These are phyloP conservation scores for Smittia sp. DNA, from an alignment of 2,888 invertebrate species.

Conservation along the genomic window DNA sequence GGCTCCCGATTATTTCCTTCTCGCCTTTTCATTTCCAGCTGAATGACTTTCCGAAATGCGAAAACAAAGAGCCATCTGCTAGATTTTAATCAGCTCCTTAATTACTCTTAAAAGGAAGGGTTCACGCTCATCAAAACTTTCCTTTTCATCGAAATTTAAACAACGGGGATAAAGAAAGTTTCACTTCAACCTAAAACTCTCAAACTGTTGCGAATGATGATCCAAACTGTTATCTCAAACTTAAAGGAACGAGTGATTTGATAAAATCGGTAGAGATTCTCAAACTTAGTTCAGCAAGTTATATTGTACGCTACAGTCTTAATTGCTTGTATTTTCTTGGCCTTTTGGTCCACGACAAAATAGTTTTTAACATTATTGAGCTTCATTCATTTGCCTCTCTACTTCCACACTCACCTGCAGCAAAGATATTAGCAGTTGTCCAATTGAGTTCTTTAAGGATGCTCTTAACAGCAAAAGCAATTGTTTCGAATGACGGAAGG, in stretches of 20 bases:
- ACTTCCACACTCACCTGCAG: slow-evolving; percentile 50
- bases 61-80: slow-evolving; percentile 9
- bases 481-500: slow-evolving; percentile 53
- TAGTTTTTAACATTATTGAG: too few species aligned
- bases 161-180: not conserved
- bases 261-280: too few species aligned
- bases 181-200: not conserved
- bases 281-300: too few species aligned
- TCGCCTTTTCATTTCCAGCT: too few species aligned
- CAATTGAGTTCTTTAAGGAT: slow-evolving; percentile 54
- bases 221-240: too few species aligned
- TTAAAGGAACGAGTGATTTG: too few species aligned
- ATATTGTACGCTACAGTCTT: too few species aligned
- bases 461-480: slow-evolving; percentile 53
- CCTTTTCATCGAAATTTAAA: not conserved
- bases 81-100: slow-evolving; percentile 13
- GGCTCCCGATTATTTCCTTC: not conserved
- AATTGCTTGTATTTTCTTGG: too few species aligned
- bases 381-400: not conserved
- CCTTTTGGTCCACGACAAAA: too few species aligned
- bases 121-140: not conserved
- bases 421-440: slow-evolving; percentile 53
- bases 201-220: not conserved
- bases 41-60: not conserved
- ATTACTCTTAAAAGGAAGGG: slow-evolving; percentile 1